Conservation (phyloP, 2,113 vertebrate species). For the Bettongia penicillata region DNA sequence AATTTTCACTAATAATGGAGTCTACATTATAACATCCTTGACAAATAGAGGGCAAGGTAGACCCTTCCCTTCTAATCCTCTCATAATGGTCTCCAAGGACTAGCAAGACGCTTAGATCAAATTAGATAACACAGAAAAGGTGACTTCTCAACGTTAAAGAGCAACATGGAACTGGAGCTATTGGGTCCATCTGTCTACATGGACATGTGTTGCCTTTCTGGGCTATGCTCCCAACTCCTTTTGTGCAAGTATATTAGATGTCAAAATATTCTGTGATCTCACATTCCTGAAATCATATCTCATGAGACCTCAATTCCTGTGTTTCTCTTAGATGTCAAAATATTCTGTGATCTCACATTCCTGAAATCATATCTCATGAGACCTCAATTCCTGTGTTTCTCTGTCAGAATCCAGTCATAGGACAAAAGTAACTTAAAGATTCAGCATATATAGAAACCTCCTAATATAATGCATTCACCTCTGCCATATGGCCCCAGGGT, state of each 20-base stretch:
- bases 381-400: neutral
- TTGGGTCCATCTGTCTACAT: neutral
- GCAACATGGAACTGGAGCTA: neutral
- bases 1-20: neutral
- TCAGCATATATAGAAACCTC: neutral
- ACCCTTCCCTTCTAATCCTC: neutral
- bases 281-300: neutral
- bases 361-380: neutral
- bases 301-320: too few relatives aligned
- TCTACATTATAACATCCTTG: neutral
- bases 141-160: neutral
- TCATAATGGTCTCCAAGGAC: neutral
- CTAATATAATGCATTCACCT: neutral
- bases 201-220: neutral
- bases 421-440: neutral
- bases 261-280: neutral
- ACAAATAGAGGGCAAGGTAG: neutral
- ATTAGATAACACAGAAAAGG: neutral
- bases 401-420: neutral
- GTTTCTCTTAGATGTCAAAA: neutral
- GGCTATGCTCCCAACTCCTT: neutral
- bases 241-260: neutral
- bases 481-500: neutral
- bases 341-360: neutral
- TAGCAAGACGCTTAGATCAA: neutral